These are phyloP conservation scores for Symphodus melops DNA, from an alignment of 2,113 vertebrate genomes.

Conservation along the genomic window DNA sequence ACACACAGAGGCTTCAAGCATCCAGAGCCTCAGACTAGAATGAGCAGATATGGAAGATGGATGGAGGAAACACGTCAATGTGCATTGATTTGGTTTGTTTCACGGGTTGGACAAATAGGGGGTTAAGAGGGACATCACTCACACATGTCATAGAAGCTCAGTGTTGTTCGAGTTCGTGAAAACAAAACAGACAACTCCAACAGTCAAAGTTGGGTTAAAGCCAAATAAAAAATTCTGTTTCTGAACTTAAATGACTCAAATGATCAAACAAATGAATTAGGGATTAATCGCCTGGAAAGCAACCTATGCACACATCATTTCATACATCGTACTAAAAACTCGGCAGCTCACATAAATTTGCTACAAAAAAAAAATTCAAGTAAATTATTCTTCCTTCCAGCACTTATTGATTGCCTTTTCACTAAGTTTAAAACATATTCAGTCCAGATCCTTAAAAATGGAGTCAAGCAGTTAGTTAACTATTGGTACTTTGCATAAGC, in stretches of 20 bases:
- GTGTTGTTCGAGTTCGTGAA: constrained; percentile 5
- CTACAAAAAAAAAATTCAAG: not conserved
- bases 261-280: not conserved
- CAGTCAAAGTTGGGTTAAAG: not conserved
- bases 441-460: constrained; percentile 6
- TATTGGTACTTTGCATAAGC: not conserved
- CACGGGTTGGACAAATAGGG: not conserved
- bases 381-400: not conserved
- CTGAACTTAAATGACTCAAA: too few relatives aligned
- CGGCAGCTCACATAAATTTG: not conserved
- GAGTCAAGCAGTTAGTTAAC: not conserved
- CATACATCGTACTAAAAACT: not conserved
- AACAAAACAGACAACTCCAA: not conserved
- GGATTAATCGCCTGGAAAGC: not conserved
- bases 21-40: constrained; percentile 1
- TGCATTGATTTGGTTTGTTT: constrained; percentile 43
- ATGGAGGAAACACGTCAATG: constrained; percentile 33
- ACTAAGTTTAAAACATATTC: not conserved
- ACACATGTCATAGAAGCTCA: constrained; percentile 6
- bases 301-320: not conserved
- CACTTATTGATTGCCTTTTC: constrained; percentile 2
- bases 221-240: too few relatives aligned
- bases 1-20: not conserved
- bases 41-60: constrained; percentile 4
- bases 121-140: constrained; percentile 21